Evolutionary conservation across 2,113 vertebrate species (phyloP), one percentile per base, ranked within the genome.

Genomic region (Crotalus tigris): DNA sequence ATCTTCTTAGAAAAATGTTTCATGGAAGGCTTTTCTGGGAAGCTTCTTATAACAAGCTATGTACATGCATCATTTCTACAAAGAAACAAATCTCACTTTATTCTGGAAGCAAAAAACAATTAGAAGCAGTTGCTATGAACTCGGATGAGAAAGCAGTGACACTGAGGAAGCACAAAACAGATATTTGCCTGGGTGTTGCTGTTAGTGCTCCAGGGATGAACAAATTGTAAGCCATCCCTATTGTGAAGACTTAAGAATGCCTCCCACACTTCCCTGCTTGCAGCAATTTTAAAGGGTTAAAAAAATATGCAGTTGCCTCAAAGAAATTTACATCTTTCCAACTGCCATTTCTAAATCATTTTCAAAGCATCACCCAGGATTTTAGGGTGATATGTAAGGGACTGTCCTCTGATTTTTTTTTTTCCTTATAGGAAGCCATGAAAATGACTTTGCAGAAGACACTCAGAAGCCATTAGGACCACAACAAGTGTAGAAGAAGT

Each of bases 61-160:
- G 51, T 9, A 54, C 17, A 55, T 57, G 33, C 7, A 39, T 55
- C 19, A 81, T 81, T 81, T 81, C 33, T 81, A 44, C 75, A 81
- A 81, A 81, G 75, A 81, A 81, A 81, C 75, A 93, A 95, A 88
- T 93, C 92, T 61, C 0, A 0, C 55, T 69, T 53, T 93, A 94
- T 93, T 91, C 96, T 87, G 94, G 39, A 75, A 88, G 85, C 88
- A 94, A 85, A 87, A 94, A 69, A 33, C 4, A 33, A 8, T 26
- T 29, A 39, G 44, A 61, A 51, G 44, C 89, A 64, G 24, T 46
- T 49, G 44, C 46, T 64, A 4, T 49, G 13, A 26, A 33, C 46
- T 64, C 46, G 17, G 55, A 61, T 61, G 58, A 61, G 46, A 53
- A 61, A 7, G 23, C 53, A 90, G 39, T 49, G 24, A 15, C 3